Percentiles rank a stretch among this genome's conserved stretches.
Evolutionary conservation across 2,113 vertebrate genomes (phyloP).

Genomic region (Malurus alboscapulatus): DNA sequence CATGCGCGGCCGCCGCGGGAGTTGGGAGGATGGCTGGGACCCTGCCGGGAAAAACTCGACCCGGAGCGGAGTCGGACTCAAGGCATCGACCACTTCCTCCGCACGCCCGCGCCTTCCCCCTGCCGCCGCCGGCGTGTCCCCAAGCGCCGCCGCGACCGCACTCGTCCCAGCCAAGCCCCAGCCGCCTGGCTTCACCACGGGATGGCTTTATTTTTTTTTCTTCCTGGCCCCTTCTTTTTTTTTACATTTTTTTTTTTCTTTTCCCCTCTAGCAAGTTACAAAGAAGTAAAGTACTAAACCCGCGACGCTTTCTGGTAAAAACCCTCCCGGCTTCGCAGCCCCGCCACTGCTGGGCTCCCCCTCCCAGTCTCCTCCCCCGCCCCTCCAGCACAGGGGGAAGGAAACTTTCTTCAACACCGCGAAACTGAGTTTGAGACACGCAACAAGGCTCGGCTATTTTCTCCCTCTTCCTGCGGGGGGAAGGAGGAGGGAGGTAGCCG

Average conservation of each 20-base stretch:
- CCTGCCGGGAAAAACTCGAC: not conserved
- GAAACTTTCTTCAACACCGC: slow-evolving; percentile 28
- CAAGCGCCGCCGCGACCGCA: not conserved
- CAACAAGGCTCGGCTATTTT: slow-evolving; percentile 7
- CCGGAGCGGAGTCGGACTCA: not conserved
- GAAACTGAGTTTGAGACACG: slow-evolving; percentile 23
- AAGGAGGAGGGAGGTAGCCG: not conserved
- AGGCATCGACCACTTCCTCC: not conserved
- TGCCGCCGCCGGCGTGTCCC: not conserved
- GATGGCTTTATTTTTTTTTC: not conserved
- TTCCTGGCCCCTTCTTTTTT: no score
- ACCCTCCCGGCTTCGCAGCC: not conserved
- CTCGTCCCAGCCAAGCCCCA: not conserved
- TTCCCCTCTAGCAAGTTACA: not conserved
- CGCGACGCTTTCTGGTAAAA: not conserved
- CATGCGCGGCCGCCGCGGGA: not conserved
- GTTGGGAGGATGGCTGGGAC: not conserved
- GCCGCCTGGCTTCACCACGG: not conserved
- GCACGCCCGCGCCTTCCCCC: not conserved
- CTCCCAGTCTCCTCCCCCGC: slow-evolving; percentile 28
- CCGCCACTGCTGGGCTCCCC: not conserved
- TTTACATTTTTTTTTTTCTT: no score
- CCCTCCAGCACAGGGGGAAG: not conserved
- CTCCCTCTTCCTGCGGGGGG: not conserved
- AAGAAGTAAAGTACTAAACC: not conserved